Conservation (phyloP, 2,797 vertebrate genomes). For the Hypotaenidia okinawae region DNA sequence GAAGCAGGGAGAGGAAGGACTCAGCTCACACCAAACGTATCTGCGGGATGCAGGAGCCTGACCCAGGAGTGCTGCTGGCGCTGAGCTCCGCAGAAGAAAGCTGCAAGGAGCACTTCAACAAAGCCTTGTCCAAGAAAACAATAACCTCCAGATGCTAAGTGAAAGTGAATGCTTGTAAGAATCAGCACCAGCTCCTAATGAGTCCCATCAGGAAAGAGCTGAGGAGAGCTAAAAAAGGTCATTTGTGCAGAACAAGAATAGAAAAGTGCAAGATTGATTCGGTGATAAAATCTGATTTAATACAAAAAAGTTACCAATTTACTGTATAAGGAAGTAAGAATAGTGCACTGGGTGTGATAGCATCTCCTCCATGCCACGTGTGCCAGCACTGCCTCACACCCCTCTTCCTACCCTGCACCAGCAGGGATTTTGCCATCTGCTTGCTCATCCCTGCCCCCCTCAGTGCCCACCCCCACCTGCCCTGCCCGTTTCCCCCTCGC, state of each 20-base stretch:
- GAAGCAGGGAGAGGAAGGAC: neutral
- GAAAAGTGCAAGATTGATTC: constrained; percentile 61
- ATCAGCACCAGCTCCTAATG: constrained; percentile 66
- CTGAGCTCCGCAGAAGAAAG: neutral
- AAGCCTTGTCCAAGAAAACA: constrained; percentile 26
- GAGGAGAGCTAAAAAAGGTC: constrained; percentile 71
- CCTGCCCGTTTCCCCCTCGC: neutral
- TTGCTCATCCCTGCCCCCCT: neutral
- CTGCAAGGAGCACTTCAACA: neutral
- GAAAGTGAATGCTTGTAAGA: constrained; percentile 61
- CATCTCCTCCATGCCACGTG: neutral
- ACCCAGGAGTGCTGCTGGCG: neutral
- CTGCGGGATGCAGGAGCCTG: neutral
- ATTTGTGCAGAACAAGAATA: constrained; percentile 67
- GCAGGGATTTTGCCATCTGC: constrained; percentile 1
- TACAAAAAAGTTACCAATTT: constrained; percentile 66
- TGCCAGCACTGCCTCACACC: constrained; percentile 26
- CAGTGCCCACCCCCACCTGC: neutral
- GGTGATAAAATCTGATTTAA: constrained; percentile 69
- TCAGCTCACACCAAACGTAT: neutral
- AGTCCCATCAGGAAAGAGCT: constrained; percentile 69
- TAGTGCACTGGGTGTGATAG: neutral
- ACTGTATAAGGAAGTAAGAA: constrained; percentile 70
- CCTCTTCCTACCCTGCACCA: neutral
- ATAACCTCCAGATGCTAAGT: constrained; percentile 49